phyloP scores from a whole-genome alignment of 2,113 vertebrate genomes.

The Cisticola juncidis region DNA sequence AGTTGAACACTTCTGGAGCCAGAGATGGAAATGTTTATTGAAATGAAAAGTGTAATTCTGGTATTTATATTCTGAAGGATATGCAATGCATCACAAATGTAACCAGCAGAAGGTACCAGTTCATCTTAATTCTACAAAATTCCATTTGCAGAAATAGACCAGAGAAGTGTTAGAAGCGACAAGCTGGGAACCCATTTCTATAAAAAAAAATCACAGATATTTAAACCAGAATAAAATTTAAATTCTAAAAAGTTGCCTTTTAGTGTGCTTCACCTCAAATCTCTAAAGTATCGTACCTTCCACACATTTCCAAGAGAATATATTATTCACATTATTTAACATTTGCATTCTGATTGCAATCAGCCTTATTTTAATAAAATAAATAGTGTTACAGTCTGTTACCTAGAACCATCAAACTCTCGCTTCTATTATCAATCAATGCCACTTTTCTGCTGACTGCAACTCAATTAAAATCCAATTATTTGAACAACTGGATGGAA shows the following conservation, averaged over 20 bases:
- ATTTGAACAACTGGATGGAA: conserved; percentile 52
- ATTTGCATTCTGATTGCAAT: conserved; percentile 54
- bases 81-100: neutral
- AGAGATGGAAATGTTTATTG: neutral
- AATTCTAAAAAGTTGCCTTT: neutral
- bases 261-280: neutral
- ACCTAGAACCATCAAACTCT: conserved; percentile 7
- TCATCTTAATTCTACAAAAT: conserved; percentile 28
- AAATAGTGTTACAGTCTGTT: conserved; percentile 21
- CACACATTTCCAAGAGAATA: neutral
- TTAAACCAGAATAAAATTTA: conserved; percentile 1
- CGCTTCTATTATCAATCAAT: conserved; percentile 9
- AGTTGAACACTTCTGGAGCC: neutral
- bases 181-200: conserved; percentile 2
- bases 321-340: conserved; percentile 39
- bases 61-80: conserved; percentile 4
- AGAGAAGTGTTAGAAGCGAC: neutral
- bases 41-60: conserved; percentile 8
- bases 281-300: neutral
- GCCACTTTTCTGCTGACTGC: conserved; percentile 29
- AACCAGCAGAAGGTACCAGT: neutral
- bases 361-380: conserved; percentile 58
- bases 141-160: conserved; percentile 25
- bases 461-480: conserved; percentile 61
- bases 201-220: neutral